Base-by-base conservation (phyloP, 1,140 invertebrate species). In the Neodiprion pinetum region DNA sequence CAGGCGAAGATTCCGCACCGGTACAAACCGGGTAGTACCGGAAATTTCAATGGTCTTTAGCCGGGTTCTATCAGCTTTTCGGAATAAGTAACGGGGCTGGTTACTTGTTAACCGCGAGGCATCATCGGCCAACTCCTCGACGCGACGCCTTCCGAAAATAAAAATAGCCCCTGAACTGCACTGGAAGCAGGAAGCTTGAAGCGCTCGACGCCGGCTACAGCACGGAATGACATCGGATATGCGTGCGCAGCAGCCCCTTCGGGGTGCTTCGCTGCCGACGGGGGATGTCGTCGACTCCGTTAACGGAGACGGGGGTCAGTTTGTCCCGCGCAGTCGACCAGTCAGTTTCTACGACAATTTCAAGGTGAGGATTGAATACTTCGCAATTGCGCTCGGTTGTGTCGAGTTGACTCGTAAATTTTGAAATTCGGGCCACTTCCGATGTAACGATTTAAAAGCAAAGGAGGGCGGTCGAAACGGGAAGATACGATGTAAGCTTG, bases 261-360 rank as follows among this genome's bases (percentile, higher is more conserved):
- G 53, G 53, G 53, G 53, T 61, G 53, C 53, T 61, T 61, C 53
- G 4, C 4, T 61, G 53, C 53, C 53, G 53, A 12, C 8, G 53
- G 53, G 53, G 53, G 53, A 61, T 61, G 53, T 9, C 53, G 3
- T 61, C 11, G 53, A 61, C 53, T 61, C 53, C 53, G 53, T 4
- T 9, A 40, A 40, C 28, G 28, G 11, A 61, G 11, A 12, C 68
- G 70, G 47, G 70, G 81, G 77, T 81, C 85, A 87, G 84, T 87
- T 80, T 74, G 80, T 81, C 72, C 79, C 82, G 75, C 86, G 83
- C 77, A 86, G 85, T 72, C 86, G 87, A 70, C 86, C 87, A 65
- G 86, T 87, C 68, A 88, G 87, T 81, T 86, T 88, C 78, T 88
- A 88, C 76, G 86, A 88, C 72, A 88, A 88, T 80, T 87, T 86